These are phyloP conservation scores for Pocillopora grandis DNA, from an alignment of 92 coral and sea anemone genomes.

Conservation along the genomic window DNA sequence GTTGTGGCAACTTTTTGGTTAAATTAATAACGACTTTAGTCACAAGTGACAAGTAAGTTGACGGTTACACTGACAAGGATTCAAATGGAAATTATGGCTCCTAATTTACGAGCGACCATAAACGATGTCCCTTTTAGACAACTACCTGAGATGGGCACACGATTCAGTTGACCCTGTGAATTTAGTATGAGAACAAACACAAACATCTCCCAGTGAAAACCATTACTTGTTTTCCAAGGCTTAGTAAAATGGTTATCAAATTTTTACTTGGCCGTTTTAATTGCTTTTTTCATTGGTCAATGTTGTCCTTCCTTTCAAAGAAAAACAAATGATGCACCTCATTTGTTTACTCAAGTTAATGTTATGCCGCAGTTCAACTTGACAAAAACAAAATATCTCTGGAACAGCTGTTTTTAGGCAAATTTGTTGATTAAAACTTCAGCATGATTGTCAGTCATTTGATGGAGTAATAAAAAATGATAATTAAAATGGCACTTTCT, in stretches of 20 bases:
- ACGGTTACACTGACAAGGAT: background rate
- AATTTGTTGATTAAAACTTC: background rate
- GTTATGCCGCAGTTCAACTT: background rate
- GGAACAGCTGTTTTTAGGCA: conserved; percentile 4
- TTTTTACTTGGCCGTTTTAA: conserved; percentile 14
- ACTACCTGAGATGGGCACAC: background rate
- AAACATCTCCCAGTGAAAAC: background rate
- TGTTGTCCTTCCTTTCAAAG: conserved; percentile 2
- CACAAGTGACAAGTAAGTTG: background rate
- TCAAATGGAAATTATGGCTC: conserved; percentile 11
- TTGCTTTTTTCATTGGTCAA: conserved; percentile 11
- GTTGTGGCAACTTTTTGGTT: background rate
- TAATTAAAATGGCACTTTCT: too few species aligned
- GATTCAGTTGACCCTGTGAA: background rate
- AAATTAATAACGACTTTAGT: background rate
- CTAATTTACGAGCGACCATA: background rate
- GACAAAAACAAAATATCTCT: conserved; percentile 10
- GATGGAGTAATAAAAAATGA: too few species aligned
- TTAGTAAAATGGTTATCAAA: conserved; percentile 11
- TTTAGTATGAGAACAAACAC: conserved; percentile 10
- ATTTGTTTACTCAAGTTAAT: conserved; percentile 6
- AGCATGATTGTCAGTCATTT: too few species aligned
- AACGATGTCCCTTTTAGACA: background rate
- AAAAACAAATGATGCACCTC: background rate
- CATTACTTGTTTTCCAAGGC: background rate